Percentiles rank a stretch among this genome's conserved stretches.
These are phyloP conservation scores for Anoncus sp. DNA, from an alignment of 2,888 invertebrate species.

Conservation along the genomic window DNA sequence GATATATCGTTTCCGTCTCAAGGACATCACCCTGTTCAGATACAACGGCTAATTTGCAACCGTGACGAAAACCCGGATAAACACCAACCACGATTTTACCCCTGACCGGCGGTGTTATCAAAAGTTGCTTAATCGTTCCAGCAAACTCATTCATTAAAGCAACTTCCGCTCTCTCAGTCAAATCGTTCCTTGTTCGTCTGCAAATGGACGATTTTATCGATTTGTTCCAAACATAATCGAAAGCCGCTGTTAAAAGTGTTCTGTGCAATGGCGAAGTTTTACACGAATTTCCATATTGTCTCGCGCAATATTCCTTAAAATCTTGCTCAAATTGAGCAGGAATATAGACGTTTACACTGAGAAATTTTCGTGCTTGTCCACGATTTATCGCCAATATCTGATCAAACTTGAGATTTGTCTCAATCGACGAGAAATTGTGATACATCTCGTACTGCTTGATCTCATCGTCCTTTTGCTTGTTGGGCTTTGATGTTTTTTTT, in stretches of 20 bases:
- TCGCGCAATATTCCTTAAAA: conserved; percentile 84
- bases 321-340: conserved; percentile 87
- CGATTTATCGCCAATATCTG: conserved; percentile 95
- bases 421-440: conserved; percentile 88
- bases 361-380: conserved; percentile 91
- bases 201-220: conserved; percentile 87
- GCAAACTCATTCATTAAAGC: conserved; percentile 94
- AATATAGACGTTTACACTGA: conserved; percentile 91
- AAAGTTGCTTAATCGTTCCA: conserved; percentile 92
- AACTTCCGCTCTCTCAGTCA: conserved; percentile 91
- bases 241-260: conserved; percentile 84
- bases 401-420: conserved; percentile 90
- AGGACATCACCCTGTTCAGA: conserved; percentile 89
- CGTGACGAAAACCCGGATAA: conserved; percentile 95
- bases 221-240: conserved; percentile 87
- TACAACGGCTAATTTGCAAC: conserved; percentile 95
- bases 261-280: conserved; percentile 67
- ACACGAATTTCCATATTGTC: conserved; percentile 56
- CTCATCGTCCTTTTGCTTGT: conserved; percentile 81
- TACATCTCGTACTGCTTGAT: conserved; percentile 93
- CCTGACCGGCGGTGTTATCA: conserved; percentile 92
- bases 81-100: conserved; percentile 92
- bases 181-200: conserved; percentile 88
- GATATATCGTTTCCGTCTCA: conserved; percentile 88
- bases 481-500: conserved; percentile 70